These are phyloP conservation scores for Pantala flavescens DNA, from an alignment of 1,140 invertebrate species.

Conservation along the genomic window DNA sequence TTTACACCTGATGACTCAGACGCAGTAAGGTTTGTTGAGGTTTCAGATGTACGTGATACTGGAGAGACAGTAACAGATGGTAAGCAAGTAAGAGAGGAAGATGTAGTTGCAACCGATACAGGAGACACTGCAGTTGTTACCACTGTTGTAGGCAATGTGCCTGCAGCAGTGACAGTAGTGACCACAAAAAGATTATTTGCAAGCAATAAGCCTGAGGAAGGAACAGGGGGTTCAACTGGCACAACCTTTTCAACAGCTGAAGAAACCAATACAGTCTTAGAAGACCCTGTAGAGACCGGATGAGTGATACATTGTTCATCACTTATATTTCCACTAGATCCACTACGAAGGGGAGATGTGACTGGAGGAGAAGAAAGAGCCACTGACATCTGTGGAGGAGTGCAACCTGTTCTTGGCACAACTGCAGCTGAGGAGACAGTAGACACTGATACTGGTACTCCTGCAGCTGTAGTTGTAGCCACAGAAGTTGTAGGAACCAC, in stretches of 20 bases:
- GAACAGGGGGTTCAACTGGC: not conserved
- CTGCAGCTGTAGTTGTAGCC: slow-evolving; percentile 23
- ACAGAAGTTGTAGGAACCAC: slow-evolving; percentile 33
- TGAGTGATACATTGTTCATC: not conserved
- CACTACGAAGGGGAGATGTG: not conserved
- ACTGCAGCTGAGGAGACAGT: slow-evolving; percentile 7
- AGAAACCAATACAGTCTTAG: not conserved
- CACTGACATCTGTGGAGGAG: not conserved
- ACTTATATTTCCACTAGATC: not conserved
- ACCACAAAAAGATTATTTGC: slow-evolving; percentile 13
- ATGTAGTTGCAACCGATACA: slow-evolving; percentile 3
- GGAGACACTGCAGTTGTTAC: slow-evolving; percentile 20
- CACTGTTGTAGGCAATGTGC: slow-evolving; percentile 21
- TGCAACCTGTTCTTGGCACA: not conserved
- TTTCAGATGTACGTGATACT: not conserved
- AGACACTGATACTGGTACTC: slow-evolving; percentile 18
- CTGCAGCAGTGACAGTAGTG: slow-evolving; percentile 19
- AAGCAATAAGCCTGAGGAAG: not conserved
- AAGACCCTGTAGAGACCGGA: not conserved
- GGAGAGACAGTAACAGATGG: not conserved
- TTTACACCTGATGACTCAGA: not conserved
- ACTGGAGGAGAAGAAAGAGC: not conserved
- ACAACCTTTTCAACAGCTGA: not conserved
- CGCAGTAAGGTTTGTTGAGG: not conserved
- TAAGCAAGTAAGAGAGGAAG: slow-evolving; percentile 13